phyloP scores from a whole-genome alignment of 2,797 vertebrate genomes.

The Anableps anableps region DNA sequence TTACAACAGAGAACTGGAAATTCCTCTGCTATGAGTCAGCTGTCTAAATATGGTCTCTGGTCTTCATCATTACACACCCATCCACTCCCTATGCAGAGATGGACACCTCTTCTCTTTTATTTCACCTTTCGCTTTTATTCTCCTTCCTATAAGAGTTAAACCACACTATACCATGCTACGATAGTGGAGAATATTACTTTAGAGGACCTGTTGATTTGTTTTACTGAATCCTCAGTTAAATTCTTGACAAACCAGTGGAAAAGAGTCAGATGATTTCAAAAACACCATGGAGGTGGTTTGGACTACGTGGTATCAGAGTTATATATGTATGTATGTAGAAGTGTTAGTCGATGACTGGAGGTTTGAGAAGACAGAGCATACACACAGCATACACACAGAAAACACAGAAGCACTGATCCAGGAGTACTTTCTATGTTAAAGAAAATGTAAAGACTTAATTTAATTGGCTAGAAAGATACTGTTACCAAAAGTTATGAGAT shows the following conservation, averaged over 20 bases:
- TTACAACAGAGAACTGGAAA: constrained; percentile 54
- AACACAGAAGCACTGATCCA: too few relatives aligned
- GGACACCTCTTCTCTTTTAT: constrained; percentile 25
- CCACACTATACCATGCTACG: not conserved
- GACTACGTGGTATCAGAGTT: not conserved
- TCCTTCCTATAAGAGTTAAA: constrained; percentile 1
- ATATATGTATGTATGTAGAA: too few relatives aligned
- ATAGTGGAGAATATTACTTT: not conserved
- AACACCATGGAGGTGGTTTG: not conserved
- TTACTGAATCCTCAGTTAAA: not conserved
- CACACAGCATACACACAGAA: too few relatives aligned
- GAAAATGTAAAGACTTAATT: too few relatives aligned
- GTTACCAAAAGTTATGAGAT: too few relatives aligned
- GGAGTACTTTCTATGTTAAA: too few relatives aligned
- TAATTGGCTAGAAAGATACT: too few relatives aligned
- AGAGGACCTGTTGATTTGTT: not conserved
- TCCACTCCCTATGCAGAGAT: constrained; percentile 44
- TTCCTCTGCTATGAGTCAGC: constrained; percentile 80
- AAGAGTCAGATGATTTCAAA: not conserved
- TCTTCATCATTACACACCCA: constrained; percentile 64
- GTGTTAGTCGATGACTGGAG: not conserved
- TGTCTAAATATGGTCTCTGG: constrained; percentile 72
- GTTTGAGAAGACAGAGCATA: too few relatives aligned
- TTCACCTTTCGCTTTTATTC: constrained; percentile 16
- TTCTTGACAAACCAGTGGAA: not conserved